Base-by-base conservation (phyloP, 2,888 invertebrate genomes). In the Acrobeloides nanus region DNA sequence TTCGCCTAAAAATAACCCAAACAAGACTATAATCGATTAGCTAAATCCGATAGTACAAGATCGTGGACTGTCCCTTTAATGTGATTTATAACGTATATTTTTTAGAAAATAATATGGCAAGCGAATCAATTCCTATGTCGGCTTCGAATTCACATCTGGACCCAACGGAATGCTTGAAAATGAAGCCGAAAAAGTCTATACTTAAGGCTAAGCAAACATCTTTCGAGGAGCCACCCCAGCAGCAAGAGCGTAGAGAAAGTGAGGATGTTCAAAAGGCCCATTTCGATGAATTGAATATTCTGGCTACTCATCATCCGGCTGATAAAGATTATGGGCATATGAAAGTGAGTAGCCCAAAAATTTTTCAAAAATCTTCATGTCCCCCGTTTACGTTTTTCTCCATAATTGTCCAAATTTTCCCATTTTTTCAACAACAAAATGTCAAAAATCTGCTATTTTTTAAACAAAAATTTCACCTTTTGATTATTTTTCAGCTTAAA, bases 241-340 rank as follows among this genome's bases (percentile, higher is more conserved):
- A 61, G 47, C 53, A 59, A 31, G 46, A 53, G n/a, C 53, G 57
- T 21, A 53, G 64, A 31, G 64, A 64, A 34, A 47, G 49, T 23
- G 62, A 64, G 35, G 69, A 69, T 27, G 59, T 55, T 5, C 40
- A 56, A 23, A 58, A 65, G 21, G 72, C 70, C 20, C 71, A 61
- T 47, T 73, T 74, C 46, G 97, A 97, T 77, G 97, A 97, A 80
- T 87, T 92, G 83, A 97, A 97, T 78, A 95, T 97, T 61, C 81
- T 95, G 66, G 92, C 90, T 61, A 97, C 97, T 1, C 83, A 90
- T 72, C 97, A 97, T 80, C 97, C 97, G 33, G 81, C 86, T 20
- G 89, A 89, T 75, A 99, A 97, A 79, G 95, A 95, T 78, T 97
- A 99, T 77, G 97, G 97, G 7, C 90, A 90, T 74, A 95, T 95